Evolutionary conservation across 2,888 invertebrate genomes (phyloP).

Genomic region (Acutogordius australiensis): DNA sequence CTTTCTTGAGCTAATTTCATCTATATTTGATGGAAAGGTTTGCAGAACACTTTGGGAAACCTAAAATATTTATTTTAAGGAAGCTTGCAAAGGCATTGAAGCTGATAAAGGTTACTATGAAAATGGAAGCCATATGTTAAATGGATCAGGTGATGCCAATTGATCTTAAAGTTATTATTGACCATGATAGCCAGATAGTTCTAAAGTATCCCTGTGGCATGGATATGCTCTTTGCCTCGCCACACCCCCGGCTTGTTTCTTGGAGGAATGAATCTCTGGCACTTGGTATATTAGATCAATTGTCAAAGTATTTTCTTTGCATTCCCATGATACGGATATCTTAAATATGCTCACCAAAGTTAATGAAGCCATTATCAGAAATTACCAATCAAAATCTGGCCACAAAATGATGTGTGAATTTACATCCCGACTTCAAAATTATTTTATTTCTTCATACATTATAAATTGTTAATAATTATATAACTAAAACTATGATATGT

Average conservation of each 20-base stretch:
- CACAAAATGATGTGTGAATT: conserved; percentile 11
- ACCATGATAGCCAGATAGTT: not conserved
- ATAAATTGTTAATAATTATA: no score
- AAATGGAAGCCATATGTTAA: no score
- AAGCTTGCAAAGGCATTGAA: conserved; percentile 8
- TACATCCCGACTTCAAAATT: conserved; percentile 9
- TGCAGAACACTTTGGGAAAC: not conserved
- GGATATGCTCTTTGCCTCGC: conserved; percentile 21
- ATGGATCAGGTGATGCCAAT: not conserved
- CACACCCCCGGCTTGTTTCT: conserved; percentile 16
- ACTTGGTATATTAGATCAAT: conserved; percentile 11
- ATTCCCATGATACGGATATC: not conserved
- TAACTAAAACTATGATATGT: no score
- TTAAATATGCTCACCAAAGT: not conserved
- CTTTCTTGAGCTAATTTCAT: not conserved
- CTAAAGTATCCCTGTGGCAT: conserved; percentile 13
- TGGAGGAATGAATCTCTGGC: conserved; percentile 1
- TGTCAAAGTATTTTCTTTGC: not conserved
- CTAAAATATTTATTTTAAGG: not conserved
- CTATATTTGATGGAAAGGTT: conserved; percentile 9
- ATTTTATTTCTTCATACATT: no score
- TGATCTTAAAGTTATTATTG: not conserved
- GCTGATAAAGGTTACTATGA: conserved; percentile 4
- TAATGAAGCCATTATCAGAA: not conserved
- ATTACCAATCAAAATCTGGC: not conserved